Evolutionary conservation across 1,140 invertebrate species (phyloP).

Genomic region (Magallana gigas): DNA sequence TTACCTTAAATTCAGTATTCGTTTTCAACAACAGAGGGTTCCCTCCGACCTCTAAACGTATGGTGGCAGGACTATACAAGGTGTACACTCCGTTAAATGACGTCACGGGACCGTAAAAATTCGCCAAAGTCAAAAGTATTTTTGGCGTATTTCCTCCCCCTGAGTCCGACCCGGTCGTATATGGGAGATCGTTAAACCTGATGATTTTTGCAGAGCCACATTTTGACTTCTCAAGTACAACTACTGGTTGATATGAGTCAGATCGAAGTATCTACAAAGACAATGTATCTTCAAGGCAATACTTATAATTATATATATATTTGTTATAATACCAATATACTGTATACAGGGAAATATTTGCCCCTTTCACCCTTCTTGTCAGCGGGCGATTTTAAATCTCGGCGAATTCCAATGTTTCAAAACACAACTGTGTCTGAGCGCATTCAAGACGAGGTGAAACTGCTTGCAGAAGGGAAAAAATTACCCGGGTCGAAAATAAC

Average conservation of each 20-base stretch:
- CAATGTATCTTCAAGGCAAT: no score
- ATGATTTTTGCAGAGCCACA: not conserved
- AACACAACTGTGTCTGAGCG: no score
- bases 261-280: no score
- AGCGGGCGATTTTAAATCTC: no score
- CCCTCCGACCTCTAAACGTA: not conserved
- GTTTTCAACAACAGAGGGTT: not conserved
- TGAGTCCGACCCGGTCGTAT: not conserved
- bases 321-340: no score
- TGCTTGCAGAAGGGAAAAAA: no score
- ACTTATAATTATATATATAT: no score
- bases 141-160: not conserved
- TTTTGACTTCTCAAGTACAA: not conserved
- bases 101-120: not conserved
- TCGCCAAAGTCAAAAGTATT: not conserved
- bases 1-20: not conserved
- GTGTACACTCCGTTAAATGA: not conserved
- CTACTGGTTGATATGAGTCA: not conserved
- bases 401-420: no score
- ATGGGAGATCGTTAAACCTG: not conserved
- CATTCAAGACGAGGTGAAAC: no score
- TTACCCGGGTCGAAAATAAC: no score
- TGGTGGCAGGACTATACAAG: not conserved
- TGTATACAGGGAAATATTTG: no score
- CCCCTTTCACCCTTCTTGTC: no score